These are phyloP conservation scores for Zosterops borbonicus DNA, from an alignment of 2,113 vertebrate genomes.

Conservation along the genomic window DNA sequence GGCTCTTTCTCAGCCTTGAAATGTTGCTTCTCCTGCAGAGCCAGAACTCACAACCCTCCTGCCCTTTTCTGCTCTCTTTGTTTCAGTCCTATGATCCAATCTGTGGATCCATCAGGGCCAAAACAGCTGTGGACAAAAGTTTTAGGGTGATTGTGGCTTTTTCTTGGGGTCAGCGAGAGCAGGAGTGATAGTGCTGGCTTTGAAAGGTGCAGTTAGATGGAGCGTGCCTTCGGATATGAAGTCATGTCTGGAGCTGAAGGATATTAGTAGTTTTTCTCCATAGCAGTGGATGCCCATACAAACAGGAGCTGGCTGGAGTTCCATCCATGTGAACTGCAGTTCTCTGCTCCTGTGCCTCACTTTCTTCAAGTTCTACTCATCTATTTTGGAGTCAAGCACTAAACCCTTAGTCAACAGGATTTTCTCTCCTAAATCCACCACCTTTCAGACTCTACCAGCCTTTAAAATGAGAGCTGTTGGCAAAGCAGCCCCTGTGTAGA, in stretches of 20 bases:
- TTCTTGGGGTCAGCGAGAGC: background rate
- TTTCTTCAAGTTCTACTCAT: background rate
- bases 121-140: background rate
- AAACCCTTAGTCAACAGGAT: background rate
- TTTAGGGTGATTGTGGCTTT: slow-evolving; percentile 2
- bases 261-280: slow-evolving; percentile 60
- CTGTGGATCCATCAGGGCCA: background rate
- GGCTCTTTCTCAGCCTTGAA: background rate
- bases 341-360: background rate
- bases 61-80: background rate
- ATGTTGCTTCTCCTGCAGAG: background rate
- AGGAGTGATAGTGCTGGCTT: background rate
- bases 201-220: slow-evolving; percentile 12
- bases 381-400: background rate
- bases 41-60: background rate
- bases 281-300: slow-evolving; percentile 51
- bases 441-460: background rate
- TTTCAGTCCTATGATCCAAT: background rate
- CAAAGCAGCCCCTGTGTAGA: background rate
- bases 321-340: background rate
- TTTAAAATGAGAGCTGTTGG: background rate
- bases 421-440: background rate
- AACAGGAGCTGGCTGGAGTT: slow-evolving; percentile 32
- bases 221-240: slow-evolving; percentile 44
- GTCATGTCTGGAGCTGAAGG: slow-evolving; percentile 70